A percentile compares a stretch with the other conserved stretches of the same genome.
Conservation (phyloP, 2,113 vertebrate species). For the Anolis sagrei region DNA sequence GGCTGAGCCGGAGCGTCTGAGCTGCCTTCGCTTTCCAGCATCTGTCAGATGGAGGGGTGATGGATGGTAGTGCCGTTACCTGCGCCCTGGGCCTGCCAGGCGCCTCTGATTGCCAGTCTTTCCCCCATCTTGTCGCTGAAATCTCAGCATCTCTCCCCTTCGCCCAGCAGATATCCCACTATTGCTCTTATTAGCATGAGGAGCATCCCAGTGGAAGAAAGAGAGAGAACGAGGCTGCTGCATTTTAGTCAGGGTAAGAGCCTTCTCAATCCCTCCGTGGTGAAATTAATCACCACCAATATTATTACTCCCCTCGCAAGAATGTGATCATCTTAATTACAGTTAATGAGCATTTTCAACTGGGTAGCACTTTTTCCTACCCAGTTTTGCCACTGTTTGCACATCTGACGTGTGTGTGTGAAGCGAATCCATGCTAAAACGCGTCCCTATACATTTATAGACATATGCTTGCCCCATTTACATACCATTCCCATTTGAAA, state of each 20-base stretch:
- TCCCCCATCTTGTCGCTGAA: neutral
- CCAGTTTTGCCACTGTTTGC: neutral
- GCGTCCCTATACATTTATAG: neutral
- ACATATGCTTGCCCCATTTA: neutral
- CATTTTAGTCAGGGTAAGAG: neutral
- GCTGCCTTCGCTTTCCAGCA: slow-evolving; percentile 5
- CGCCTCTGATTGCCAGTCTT: neutral
- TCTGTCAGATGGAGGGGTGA: slow-evolving; percentile 13
- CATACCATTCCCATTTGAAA: neutral
- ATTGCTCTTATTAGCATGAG: neutral
- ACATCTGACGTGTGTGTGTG: neutral
- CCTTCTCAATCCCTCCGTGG: neutral
- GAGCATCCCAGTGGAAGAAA: neutral
- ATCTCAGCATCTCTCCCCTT: neutral
- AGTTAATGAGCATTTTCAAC: neutral
- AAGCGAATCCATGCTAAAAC: neutral
- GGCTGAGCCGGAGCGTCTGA: slow-evolving; percentile 2
- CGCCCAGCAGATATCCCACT: neutral
- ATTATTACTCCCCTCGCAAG: neutral
- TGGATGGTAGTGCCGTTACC: slow-evolving; percentile 13
- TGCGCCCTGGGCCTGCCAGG: neutral
- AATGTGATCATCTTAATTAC: neutral
- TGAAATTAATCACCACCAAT: neutral
- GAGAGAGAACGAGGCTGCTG: neutral
- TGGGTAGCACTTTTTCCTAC: neutral